A percentile compares a stretch with the other conserved stretches of the same genome.
Evolutionary conservation across 2,797 vertebrate genomes (phyloP).

Genomic region (Sebastes taczanowskii): DNA sequence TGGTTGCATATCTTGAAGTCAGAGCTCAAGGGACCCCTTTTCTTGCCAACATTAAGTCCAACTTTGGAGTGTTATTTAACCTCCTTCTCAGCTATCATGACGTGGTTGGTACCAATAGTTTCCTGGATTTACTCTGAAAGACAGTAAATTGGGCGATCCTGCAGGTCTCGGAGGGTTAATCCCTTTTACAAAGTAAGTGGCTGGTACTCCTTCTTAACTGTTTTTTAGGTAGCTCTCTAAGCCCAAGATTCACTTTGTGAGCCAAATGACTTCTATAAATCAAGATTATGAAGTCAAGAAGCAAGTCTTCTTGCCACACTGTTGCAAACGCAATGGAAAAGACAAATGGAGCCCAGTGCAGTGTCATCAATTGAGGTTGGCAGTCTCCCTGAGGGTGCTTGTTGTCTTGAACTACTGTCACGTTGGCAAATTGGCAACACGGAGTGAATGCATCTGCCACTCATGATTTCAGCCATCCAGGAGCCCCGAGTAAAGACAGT

Average conservation of each 20-base stretch:
- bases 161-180: background rate
- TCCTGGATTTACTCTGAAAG: no score
- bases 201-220: background rate
- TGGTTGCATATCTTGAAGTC: no score
- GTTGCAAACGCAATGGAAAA: constrained; percentile 3
- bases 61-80: no score
- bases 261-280: constrained; percentile 33
- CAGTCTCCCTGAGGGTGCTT: background rate
- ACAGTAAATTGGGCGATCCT: no score
- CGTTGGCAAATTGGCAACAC: constrained; percentile 17
- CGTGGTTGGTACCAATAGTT: no score
- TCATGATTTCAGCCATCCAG: constrained; percentile 10
- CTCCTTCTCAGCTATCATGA: no score
- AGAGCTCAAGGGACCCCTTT: no score
- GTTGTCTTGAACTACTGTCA: constrained; percentile 28
- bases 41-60: no score
- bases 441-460: constrained; percentile 27
- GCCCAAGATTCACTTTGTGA: background rate
- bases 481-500: background rate
- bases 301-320: constrained; percentile 22
- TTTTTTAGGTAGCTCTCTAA: constrained; percentile 4
- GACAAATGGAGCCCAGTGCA: constrained; percentile 15
- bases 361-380: constrained; percentile 43
- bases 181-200: background rate
- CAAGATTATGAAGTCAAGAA: constrained; percentile 25